phyloP scores from a whole-genome alignment of 2,888 invertebrate species.

The Platycheirus albimanus region DNA sequence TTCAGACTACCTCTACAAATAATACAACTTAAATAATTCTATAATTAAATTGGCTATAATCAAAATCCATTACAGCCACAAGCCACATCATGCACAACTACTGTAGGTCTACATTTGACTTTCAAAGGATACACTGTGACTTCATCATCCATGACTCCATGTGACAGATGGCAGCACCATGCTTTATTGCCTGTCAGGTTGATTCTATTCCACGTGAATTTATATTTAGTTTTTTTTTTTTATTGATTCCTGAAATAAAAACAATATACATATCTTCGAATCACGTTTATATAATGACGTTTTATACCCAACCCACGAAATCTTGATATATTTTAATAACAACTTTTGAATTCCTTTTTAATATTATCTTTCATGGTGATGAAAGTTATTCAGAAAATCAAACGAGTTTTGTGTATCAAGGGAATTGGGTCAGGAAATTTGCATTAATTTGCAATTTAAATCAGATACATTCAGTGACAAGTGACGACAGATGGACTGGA shows the following conservation, averaged over 20 bases:
- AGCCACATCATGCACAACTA: no score
- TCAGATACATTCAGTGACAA: no score
- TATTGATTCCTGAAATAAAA: not conserved
- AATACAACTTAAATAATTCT: no score
- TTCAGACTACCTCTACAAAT: no score
- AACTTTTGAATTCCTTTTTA: not conserved
- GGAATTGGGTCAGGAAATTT: conserved; percentile 7
- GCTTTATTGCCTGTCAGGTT: no score
- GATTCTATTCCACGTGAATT: conserved; percentile 43
- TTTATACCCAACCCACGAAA: not conserved
- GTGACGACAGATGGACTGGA: not conserved
- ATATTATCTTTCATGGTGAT: not conserved
- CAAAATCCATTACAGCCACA: no score
- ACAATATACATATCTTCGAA: not conserved
- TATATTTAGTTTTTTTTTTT: conserved; percentile 27
- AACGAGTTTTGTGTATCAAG: not conserved
- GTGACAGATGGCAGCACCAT: not conserved
- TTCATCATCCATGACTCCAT: not conserved
- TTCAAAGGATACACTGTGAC: no score
- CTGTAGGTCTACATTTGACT: no score
- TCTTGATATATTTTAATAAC: not conserved
- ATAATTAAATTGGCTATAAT: no score
- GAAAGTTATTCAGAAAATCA: not conserved
- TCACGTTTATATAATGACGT: conserved; percentile 9
- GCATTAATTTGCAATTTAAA: not conserved